Base-by-base conservation (phyloP, 2,888 invertebrate genomes). In the Pemphredon lugubris region DNA sequence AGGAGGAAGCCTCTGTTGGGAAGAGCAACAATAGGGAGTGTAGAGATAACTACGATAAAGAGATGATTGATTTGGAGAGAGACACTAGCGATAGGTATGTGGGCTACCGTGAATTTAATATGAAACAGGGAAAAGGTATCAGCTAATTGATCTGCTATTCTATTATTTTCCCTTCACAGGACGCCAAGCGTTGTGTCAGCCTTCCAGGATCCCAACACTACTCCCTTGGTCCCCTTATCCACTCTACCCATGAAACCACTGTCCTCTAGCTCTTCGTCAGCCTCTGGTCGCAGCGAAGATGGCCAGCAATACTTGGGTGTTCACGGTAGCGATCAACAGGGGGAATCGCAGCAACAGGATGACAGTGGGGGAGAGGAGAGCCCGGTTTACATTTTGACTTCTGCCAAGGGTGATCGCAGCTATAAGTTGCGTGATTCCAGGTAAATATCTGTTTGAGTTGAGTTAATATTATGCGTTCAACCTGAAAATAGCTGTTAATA, bases 381-480 rank as follows among this genome's bases (percentile, higher is more conserved):
- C 61, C 87, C 88, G 42, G 89, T 89, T 32, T 88, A 89, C 73
- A 87, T 90, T 69, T 75, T 88, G 21, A 87, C 88, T 18, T 88
- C 89, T 54, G 87, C 89, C 26, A 90, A 90, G 51, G 89, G 89
- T 32, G 89, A 89, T 55, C 87, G 89, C 39, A 89, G 89, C 79
- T 94, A 94, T 90, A 94, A 94, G 88, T 92, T 94, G 74, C 92
- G 94, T 84, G 94, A 95, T 88, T 94, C 94, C 83, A 94, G 94
- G 94, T 94, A 90, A 59, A 20, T 34, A 34, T n/a, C 0, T 54
- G 13, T 23, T n/a, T n/a, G n/a, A n/a, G n/a, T n/a, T n/a, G n/a
- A n/a, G n/a, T n/a, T n/a, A n/a, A n/a, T n/a, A n/a, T n/a, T n/a
- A n/a, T n/a, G n/a, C n/a, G n/a, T n/a, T n/a, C n/a, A n/a, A n/a